Conservation (phyloP, 2,797 vertebrate genomes). For the Sandelia bainsii region DNA sequence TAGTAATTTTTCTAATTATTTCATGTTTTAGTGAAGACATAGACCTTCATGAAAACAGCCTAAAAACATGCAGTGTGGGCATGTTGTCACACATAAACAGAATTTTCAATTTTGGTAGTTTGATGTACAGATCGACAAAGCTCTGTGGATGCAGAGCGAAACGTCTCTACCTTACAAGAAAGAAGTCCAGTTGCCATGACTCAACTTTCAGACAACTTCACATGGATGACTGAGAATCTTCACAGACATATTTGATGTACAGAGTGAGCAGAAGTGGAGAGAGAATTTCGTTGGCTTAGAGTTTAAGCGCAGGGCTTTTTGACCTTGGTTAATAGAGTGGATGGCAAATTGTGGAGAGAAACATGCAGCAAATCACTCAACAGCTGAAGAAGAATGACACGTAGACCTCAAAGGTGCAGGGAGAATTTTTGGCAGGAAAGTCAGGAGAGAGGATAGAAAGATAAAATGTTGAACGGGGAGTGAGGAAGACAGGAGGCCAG, state of each 20-base stretch:
- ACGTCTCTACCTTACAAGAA: too few species aligned
- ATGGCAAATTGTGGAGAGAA: slow-evolving; percentile 20
- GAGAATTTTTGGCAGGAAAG: slow-evolving; percentile 39
- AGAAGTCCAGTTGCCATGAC: too few species aligned
- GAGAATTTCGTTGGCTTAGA: not conserved
- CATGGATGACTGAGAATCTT: too few species aligned
- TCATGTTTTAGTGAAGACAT: not conserved
- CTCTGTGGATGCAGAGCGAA: too few species aligned
- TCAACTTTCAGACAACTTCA: too few species aligned
- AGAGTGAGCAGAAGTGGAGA: not conserved
- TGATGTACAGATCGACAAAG: not conserved
- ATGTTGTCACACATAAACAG: not conserved
- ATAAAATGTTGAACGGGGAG: slow-evolving; percentile 33
- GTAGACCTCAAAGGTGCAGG: slow-evolving; percentile 29
- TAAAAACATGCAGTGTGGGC: not conserved
- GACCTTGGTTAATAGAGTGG: slow-evolving; percentile 24
- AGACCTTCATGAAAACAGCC: not conserved
- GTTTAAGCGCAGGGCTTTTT: slow-evolving; percentile 20
- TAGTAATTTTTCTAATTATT: not conserved
- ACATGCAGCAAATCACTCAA: slow-evolving; percentile 20
- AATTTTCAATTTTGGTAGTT: not conserved
- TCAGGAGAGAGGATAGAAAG: slow-evolving; percentile 29
- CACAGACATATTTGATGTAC: not conserved
- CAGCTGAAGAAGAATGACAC: slow-evolving; percentile 48
- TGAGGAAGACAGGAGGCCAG: slow-evolving; percentile 48